Base-by-base conservation (phyloP, 2,888 invertebrate species). In the Ischnura elegans region DNA sequence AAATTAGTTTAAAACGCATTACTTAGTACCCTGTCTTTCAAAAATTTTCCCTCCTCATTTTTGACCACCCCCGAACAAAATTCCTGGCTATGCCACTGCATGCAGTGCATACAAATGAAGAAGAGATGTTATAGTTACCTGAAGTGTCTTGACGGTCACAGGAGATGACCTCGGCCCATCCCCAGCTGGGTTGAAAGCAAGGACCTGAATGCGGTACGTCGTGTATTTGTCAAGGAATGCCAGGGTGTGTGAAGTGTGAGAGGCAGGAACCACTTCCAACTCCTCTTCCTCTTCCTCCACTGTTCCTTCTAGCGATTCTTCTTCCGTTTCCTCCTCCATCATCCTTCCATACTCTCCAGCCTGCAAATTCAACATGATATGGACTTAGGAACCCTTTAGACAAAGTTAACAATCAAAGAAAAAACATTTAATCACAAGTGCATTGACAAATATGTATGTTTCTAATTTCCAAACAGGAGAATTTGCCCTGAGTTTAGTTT, bases 101-200 rank as follows among this genome's bases (percentile, higher is more conserved):
- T n/a, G n/a, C n/a, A n/a, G n/a, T n/a, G n/a, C n/a, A n/a, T n/a
- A n/a, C 47, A 47, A 47, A 47, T 47, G 47, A 47, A 16, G 47
- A 55, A 55, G 76, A 36, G 13, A 29, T n/a, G n/a, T n/a, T 51
- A 51, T 21, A 93, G 95, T 93, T 95, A 96, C 97, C 96, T 97
- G 97, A 94, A 97, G 96, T 0, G 99, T 99, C 95, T 98, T 98
- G 0, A 98, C 98, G 29, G 97, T 97, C 3, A 98, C 97, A 0
- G 98, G 97, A 2, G 97, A 96, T 2, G 99, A 98, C 51, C 98
- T 97, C 0, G 99, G 99, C 0, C 99, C 99, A 96, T 99, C 99
- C 10, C 99, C 99, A 21, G 99, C 99, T 0, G 99, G 98, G 96
- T 99, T 99, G 96, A 99, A 99, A 0, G 99, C 99, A 94, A 99